phyloP scores from a whole-genome alignment of 2,888 invertebrate species.

The Agrochola macilenta region DNA sequence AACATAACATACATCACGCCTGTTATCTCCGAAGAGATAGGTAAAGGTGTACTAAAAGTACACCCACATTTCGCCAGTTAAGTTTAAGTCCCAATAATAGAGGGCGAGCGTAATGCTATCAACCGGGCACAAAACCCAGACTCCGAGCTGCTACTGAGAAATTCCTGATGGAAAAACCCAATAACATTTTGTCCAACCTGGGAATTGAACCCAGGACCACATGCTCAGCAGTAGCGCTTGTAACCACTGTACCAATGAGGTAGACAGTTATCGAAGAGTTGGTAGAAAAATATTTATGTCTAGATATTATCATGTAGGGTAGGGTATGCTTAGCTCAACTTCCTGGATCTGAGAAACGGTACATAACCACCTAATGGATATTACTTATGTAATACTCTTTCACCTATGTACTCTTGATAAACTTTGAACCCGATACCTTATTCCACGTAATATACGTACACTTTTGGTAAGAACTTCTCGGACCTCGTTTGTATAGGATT shows the following conservation, averaged over 20 bases:
- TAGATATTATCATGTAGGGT: background rate
- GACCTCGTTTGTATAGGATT: background rate
- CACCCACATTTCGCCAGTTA: background rate
- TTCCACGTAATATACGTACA: slow-evolving; percentile 5
- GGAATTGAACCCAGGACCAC: background rate
- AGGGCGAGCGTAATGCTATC: background rate
- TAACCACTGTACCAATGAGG: background rate
- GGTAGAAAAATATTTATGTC: background rate
- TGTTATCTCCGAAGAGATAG: background rate
- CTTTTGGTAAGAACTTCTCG: background rate
- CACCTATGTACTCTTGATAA: slow-evolving; percentile 28
- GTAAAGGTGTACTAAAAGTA: background rate
- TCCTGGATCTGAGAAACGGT: slow-evolving; percentile 29
- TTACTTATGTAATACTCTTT: slow-evolving; percentile 35
- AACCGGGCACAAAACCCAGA: background rate
- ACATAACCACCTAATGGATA: slow-evolving; percentile 15
- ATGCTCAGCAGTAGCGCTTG: background rate
- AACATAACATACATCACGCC: too few species aligned
- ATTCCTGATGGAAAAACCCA: background rate
- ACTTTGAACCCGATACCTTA: slow-evolving; percentile 29
- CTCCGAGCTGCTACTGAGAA: background rate
- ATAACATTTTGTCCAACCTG: background rate
- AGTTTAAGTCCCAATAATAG: background rate
- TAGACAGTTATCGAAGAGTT: background rate
- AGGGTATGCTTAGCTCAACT: slow-evolving; percentile 2